Conservation (phyloP, 2,797 vertebrate species). For the Gephyroberyx darwinii region DNA sequence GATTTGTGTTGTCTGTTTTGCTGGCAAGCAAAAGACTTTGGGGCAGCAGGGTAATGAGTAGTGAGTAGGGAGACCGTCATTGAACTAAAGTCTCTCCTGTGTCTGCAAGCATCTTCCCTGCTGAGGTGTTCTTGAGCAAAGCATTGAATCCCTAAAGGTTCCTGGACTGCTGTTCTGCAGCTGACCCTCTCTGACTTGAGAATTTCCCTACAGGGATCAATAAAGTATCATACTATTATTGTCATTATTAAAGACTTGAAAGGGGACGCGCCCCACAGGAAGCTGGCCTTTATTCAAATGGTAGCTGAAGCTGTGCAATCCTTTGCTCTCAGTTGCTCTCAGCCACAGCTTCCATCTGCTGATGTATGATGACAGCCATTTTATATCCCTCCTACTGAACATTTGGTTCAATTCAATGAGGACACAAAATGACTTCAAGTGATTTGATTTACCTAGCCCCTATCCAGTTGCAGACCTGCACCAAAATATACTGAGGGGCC, state of each 20-base stretch:
- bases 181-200: no score
- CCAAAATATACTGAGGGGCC: no score
- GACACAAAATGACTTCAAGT: background rate
- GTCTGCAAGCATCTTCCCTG: background rate
- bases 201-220: background rate
- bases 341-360: background rate
- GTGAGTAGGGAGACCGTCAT: no score
- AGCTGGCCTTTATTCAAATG: background rate
- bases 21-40: no score
- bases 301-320: background rate
- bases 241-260: background rate
- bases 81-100: no score
- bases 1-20: no score
- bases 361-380: no score
- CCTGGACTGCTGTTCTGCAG: background rate
- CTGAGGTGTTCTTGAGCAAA: background rate
- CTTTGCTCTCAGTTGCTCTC: background rate
- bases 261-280: background rate
- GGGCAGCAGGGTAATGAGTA: no score
- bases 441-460: no score
- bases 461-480: no score
- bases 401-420: conserved; percentile 9
- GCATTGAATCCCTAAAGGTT: background rate
- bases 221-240: background rate
- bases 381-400: no score